Evolutionary conservation across 2,888 invertebrate genomes (phyloP).

Genomic region (Opisthograptis luteolata): DNA sequence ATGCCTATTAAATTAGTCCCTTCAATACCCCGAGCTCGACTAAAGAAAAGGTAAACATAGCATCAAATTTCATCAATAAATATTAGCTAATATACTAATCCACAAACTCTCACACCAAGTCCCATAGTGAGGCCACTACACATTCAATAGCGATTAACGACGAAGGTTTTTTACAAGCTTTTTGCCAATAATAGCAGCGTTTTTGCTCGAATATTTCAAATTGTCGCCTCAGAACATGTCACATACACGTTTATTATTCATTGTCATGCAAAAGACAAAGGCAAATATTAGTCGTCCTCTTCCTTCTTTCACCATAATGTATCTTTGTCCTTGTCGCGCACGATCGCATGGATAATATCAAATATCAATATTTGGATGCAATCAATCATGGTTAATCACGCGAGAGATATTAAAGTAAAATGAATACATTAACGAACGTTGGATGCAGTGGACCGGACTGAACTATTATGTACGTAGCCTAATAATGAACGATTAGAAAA

Average conservation of each 20-base stretch:
- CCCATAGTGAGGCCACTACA: neutral
- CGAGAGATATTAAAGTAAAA: slow-evolving; percentile 82
- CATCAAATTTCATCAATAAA: too few relatives aligned
- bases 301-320: slow-evolving; percentile 34
- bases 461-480: slow-evolving; percentile 47
- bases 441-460: slow-evolving; percentile 65
- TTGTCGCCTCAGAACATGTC: slow-evolving; percentile 57
- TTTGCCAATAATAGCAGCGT: slow-evolving; percentile 15
- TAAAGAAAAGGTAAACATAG: too few relatives aligned
- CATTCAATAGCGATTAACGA: neutral
- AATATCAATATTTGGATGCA: slow-evolving; percentile 82
- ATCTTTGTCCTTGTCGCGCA: slow-evolving; percentile 52
- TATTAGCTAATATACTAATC: too few relatives aligned
- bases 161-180: slow-evolving; percentile 5
- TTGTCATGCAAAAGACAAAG: slow-evolving; percentile 56
- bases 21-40: too few relatives aligned
- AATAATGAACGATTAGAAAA: slow-evolving; percentile 77
- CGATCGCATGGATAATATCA: slow-evolving; percentile 62
- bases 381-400: slow-evolving; percentile 84
- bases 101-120: too few relatives aligned
- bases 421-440: slow-evolving; percentile 74
- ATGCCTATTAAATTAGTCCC: too few relatives aligned
- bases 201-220: slow-evolving; percentile 37
- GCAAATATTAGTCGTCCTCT: slow-evolving; percentile 42
- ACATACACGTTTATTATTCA: slow-evolving; percentile 53